Percentiles rank a stretch among this genome's conserved stretches.
These are phyloP conservation scores for Drosophila insularis DNA, from an alignment of 1,140 invertebrate species.

Conservation along the genomic window DNA sequence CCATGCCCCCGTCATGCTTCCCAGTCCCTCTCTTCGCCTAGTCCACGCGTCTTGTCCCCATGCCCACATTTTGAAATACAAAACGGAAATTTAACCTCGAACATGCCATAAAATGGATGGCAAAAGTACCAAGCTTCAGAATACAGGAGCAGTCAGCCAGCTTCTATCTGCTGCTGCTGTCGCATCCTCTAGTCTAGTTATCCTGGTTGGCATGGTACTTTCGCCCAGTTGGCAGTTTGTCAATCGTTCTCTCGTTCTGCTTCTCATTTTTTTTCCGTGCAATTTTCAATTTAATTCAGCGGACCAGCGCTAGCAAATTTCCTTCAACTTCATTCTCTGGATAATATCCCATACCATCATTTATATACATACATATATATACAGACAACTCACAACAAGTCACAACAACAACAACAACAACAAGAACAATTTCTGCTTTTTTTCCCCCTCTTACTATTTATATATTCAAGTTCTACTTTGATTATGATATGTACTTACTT, in stretches of 20 bases:
- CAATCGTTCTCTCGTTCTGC: background rate
- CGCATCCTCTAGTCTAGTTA: background rate
- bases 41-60: background rate
- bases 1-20: background rate
- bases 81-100: conserved; percentile 33
- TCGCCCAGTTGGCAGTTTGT: conserved; percentile 1
- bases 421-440: conserved; percentile 32
- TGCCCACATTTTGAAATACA: conserved; percentile 23
- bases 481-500: conserved; percentile 37
- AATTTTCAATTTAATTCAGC: background rate
- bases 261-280: background rate
- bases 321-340: background rate
- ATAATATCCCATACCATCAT: background rate
- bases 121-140: conserved; percentile 7
- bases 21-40: background rate
- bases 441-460: conserved; percentile 35
- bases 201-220: conserved; percentile 4
- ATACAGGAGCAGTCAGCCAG: background rate
- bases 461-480: conserved; percentile 37
- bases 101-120: conserved; percentile 17
- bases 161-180: background rate
- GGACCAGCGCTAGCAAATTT: background rate
- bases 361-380: background rate
- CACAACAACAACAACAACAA: conserved; percentile 4
- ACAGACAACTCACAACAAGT: background rate